Evolutionary conservation across 2,113 vertebrate genomes (phyloP), one percentile per base, ranked within the genome.

Genomic region (Tetraodon nigroviridis): DNA sequence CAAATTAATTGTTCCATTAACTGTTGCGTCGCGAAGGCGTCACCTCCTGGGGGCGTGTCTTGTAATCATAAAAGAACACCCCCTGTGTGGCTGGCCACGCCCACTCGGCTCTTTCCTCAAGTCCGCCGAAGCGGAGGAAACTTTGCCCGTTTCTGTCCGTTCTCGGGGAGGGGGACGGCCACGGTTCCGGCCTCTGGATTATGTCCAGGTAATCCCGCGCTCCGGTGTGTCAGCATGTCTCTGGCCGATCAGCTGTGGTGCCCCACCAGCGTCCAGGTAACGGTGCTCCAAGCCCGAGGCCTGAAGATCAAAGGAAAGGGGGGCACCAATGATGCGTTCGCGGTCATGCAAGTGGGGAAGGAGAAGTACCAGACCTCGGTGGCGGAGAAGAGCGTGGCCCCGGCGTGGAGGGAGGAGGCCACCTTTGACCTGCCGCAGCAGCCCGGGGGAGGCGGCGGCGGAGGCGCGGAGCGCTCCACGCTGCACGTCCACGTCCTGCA

Each of bases 281-380:
- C 93, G 69, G 95, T 93, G 29, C 87, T 93, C 6, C 92, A 92
- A 76, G 94, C 95, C 14, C 86, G 91, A 54, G 91, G 90, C 8
- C 89, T 98, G 58, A 77, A 93, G 73, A 84, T 82, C 21, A 93
- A 95, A 71, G 92, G 92, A 2, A 93, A 93, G 8, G 82, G 88
- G 59, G 93, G 94, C 78, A 93, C 93, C n/a, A 96, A 95, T 84
- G 95, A 96, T 54, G 93, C 94, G 5, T 96, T 94, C 83, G 88
- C 93, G 42, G 78, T 94, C 79, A 95, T 98, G 89, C 94, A 94
- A 78, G 87, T 97, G 89, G 93, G 91, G 73, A 93, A 93, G 63
- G 94, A 95, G 46, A 94, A 93, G 88, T 95, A 90, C 76, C 90
- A 91, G 82, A 96, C 95, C 1, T 89, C 93, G 46, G 94, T 96